These are phyloP conservation scores for Phalacrocorax pelagicus DNA, from an alignment of 2,113 vertebrate species.

Conservation along the genomic window DNA sequence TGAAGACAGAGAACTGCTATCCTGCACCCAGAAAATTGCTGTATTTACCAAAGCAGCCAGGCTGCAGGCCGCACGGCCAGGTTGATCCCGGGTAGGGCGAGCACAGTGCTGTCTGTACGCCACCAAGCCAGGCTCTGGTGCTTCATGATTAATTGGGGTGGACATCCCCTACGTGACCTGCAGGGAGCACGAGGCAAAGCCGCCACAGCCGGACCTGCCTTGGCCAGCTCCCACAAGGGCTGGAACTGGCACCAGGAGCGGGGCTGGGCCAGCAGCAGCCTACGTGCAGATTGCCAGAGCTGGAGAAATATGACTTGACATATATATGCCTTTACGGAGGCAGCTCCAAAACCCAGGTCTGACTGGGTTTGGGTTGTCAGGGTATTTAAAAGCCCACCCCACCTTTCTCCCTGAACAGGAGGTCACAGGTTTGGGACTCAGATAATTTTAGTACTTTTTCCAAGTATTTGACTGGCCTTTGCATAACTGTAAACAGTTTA, in stretches of 20 bases:
- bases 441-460: background rate
- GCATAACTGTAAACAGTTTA: background rate
- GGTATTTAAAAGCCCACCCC: background rate
- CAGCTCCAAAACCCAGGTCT: accelerated
- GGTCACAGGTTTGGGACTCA: background rate
- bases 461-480: background rate
- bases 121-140: accelerated
- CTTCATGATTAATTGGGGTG: background rate
- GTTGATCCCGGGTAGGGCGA: background rate
- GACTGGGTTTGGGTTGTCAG: background rate
- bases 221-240: background rate
- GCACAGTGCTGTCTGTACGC: background rate
- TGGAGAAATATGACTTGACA: background rate
- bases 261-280: background rate
- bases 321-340: background rate
- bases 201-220: accelerated
- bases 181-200: background rate
- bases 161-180: background rate
- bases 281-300: accelerated
- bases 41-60: background rate
- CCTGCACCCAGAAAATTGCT: background rate
- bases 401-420: background rate
- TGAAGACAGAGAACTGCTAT: accelerated
- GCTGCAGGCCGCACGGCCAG: accelerated
- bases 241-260: accelerated